A percentile compares a stretch with the other conserved stretches of the same genome.
Evolutionary conservation across 2,888 invertebrate species (phyloP).

Genomic region (Dermolepida albohirtum): DNA sequence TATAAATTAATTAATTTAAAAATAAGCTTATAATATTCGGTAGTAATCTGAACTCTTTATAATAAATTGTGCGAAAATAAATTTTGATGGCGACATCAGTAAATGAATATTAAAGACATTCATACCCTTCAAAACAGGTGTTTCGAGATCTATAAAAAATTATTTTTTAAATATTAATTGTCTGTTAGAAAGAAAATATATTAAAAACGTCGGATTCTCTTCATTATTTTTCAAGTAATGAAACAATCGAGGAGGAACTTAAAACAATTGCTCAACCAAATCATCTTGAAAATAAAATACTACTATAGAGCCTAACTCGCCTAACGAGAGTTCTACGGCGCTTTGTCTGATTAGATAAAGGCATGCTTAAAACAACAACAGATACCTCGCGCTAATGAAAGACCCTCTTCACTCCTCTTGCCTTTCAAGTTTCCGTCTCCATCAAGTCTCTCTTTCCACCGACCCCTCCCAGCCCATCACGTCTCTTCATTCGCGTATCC

Average conservation of each 20-base stretch:
- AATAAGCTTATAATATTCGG: too few species aligned
- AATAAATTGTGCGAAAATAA: too few species aligned
- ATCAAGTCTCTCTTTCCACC: conserved; percentile 24
- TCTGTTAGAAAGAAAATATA: too few species aligned
- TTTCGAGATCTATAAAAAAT: too few species aligned
- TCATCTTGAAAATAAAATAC: conserved; percentile 40
- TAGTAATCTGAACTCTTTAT: too few species aligned
- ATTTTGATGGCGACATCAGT: too few species aligned
- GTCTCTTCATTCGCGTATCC: conserved; percentile 31
- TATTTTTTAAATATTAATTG: too few species aligned
- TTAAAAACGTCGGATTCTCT: too few species aligned
- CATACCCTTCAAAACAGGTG: too few species aligned
- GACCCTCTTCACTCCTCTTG: conserved; percentile 53
- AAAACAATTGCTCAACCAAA: conserved; percentile 39
- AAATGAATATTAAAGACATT: too few species aligned
- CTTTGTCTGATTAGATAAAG: conserved; percentile 67
- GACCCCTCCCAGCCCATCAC: conserved; percentile 8
- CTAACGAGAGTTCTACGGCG: conserved; percentile 58
- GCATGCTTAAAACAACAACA: conserved; percentile 67
- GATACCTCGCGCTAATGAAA: conserved; percentile 66
- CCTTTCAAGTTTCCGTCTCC: conserved; percentile 42
- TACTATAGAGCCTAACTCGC: conserved; percentile 44
- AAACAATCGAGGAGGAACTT: conserved; percentile 31
- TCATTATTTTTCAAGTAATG: conserved; percentile 6
- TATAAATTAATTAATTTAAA: too few species aligned